These are phyloP conservation scores for Heptranchias perlo DNA, from an alignment of 2,113 vertebrate species.

Conservation along the genomic window DNA sequence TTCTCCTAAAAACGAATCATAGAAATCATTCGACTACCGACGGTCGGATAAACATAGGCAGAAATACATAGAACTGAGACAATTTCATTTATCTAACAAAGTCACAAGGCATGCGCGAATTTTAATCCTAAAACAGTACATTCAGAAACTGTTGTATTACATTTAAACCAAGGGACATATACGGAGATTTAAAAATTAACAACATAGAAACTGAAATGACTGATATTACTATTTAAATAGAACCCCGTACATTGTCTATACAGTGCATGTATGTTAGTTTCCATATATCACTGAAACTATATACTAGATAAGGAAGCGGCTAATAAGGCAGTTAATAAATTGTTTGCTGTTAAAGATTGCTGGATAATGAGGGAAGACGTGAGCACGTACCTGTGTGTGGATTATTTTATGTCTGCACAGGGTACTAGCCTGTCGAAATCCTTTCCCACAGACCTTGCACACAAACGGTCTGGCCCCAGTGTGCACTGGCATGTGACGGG, in stretches of 20 bases:
- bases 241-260: not conserved
- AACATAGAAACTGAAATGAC: not conserved
- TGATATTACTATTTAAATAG: not conserved
- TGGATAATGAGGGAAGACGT: not conserved
- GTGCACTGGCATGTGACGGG: constrained; percentile 40
- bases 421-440: constrained; percentile 39
- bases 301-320: no score
- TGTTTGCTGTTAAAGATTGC: not conserved
- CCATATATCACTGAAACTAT: no score
- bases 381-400: constrained; percentile 39
- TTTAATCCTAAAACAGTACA: not conserved
- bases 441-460: constrained; percentile 40
- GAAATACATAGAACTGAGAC: not conserved
- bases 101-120: not conserved
- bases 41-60: not conserved
- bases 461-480: constrained; percentile 39
- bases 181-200: not conserved
- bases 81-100: not conserved
- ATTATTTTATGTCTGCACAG: constrained; percentile 40
- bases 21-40: not conserved
- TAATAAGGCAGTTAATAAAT: not conserved
- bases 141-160: not conserved
- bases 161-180: not conserved
- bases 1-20: constrained; percentile 68
- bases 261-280: no score